These are phyloP conservation scores for Euleptes europaea DNA, from an alignment of 2,113 vertebrate species.

Conservation along the genomic window DNA sequence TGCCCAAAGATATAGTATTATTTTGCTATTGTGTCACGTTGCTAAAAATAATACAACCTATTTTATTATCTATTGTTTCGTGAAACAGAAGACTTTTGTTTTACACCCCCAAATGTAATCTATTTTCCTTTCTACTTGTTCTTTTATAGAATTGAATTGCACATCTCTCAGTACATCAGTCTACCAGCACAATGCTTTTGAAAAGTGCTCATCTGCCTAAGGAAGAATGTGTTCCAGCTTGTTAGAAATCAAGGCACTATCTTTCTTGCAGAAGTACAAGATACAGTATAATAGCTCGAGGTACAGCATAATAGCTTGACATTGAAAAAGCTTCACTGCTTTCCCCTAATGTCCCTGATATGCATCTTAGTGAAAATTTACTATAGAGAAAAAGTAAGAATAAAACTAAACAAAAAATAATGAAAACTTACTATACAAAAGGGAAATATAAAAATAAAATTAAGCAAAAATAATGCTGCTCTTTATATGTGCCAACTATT, in stretches of 20 bases:
- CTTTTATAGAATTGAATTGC: constrained; percentile 51
- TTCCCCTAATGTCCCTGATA: constrained; percentile 56
- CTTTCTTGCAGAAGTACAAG: constrained; percentile 39
- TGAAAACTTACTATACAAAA: not conserved
- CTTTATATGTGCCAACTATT: constrained; percentile 37
- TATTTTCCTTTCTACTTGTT: constrained; percentile 21
- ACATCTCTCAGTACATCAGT: constrained; percentile 50
- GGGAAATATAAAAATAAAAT: too few species aligned
- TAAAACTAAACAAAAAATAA: constrained; percentile 29
- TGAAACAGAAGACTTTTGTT: constrained; percentile 34
- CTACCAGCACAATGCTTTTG: constrained; percentile 51
- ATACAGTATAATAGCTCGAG: constrained; percentile 27
- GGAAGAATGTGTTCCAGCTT: constrained; percentile 33
- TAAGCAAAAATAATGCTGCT: constrained; percentile 35
- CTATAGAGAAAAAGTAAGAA: constrained; percentile 10
- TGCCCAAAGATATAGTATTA: constrained; percentile 41
- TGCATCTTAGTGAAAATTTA: constrained; percentile 32
- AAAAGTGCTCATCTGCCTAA: constrained; percentile 37
- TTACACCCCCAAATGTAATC: constrained; percentile 20
- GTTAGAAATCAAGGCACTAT: constrained; percentile 43
- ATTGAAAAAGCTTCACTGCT: constrained; percentile 43
- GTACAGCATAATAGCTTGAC: constrained; percentile 25
- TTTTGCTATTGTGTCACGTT: constrained; percentile 31
- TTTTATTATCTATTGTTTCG: constrained; percentile 50
- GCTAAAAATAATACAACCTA: constrained; percentile 44